Conservation (phyloP, 2,797 vertebrate genomes). For the Leptodactylus fallax region DNA sequence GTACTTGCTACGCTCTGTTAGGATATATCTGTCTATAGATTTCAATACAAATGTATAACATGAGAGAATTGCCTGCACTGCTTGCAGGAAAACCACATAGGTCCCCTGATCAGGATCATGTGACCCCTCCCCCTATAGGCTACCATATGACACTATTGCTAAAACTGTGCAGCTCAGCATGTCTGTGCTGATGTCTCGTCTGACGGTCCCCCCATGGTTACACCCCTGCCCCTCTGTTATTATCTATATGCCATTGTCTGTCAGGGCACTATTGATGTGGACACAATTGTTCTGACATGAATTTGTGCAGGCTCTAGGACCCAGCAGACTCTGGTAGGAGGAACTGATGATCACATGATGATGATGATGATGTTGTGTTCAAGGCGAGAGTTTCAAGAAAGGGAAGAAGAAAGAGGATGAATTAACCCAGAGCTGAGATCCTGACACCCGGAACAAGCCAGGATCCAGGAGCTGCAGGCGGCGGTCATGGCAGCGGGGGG, state of each 20-base stretch:
- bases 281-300: background rate
- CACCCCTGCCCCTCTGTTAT: background rate
- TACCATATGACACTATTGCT: background rate
- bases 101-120: constrained; percentile 44
- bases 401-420: constrained; percentile 8
- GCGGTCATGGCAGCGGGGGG: constrained; percentile 32
- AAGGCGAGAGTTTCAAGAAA: background rate
- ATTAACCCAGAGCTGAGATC: background rate
- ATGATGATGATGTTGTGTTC: background rate
- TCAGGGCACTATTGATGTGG: background rate
- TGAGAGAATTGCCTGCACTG: background rate
- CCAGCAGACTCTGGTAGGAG: background rate
- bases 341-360: constrained; percentile 35
- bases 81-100: background rate
- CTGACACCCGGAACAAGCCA: background rate
- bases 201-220: constrained; percentile 51
- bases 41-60: background rate
- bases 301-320: constrained; percentile 30
- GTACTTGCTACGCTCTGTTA: no score
- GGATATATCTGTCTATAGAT: no score
- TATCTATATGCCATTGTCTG: background rate
- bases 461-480: background rate
- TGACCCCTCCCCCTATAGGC: constrained; percentile 41
- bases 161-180: constrained; percentile 23
- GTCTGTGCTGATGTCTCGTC: constrained; percentile 44